phyloP scores from a whole-genome alignment of 2,113 vertebrate genomes.

The Hemicordylus capensis region DNA sequence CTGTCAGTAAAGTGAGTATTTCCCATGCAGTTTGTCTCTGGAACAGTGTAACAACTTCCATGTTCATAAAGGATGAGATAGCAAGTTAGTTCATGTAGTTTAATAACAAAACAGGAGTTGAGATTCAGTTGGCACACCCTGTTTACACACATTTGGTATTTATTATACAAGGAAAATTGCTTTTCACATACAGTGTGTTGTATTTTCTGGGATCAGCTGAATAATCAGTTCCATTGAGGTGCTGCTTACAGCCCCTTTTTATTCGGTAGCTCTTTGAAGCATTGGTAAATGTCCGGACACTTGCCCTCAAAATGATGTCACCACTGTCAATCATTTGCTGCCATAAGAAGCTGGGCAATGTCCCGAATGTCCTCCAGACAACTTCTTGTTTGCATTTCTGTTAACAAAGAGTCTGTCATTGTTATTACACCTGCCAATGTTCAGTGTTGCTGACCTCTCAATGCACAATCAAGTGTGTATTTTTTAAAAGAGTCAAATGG shows the following conservation, averaged over 20 bases:
- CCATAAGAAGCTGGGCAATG: constrained; percentile 39
- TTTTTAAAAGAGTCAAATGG: constrained; percentile 55
- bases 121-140: not conserved
- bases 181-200: constrained; percentile 40
- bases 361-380: constrained; percentile 38
- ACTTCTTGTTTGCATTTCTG: constrained; percentile 67
- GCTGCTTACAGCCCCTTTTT: constrained; percentile 7
- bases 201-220: constrained; percentile 31
- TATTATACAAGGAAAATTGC: constrained; percentile 36
- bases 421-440: constrained; percentile 74
- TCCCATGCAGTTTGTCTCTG: not conserved
- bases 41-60: not conserved
- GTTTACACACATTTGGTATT: not conserved
- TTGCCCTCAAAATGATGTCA: constrained; percentile 51
- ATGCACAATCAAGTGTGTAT: constrained; percentile 54
- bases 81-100: not conserved
- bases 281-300: constrained; percentile 29
- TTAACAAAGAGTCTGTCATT: constrained; percentile 61
- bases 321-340: constrained; percentile 51
- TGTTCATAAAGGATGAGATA: constrained; percentile 15
- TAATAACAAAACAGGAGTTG: constrained; percentile 38
- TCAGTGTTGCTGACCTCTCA: constrained; percentile 71
- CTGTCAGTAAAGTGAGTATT: not conserved
- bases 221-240: constrained; percentile 29
- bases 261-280: constrained; percentile 23